Conservation (phyloP, 2,113 vertebrate genomes). For the Chlorodrepanis virens region DNA sequence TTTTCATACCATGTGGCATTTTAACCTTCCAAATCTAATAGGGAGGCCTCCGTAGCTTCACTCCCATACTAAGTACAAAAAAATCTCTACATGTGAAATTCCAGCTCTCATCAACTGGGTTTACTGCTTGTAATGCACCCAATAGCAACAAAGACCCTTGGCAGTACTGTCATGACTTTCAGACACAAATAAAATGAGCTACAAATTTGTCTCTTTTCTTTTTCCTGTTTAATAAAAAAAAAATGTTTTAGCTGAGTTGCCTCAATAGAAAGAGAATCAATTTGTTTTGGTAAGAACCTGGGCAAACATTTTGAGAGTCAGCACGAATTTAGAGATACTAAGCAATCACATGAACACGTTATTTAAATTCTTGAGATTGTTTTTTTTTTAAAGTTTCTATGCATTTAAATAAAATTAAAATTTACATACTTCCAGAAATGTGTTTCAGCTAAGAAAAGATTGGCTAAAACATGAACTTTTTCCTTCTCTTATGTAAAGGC, state of each 20-base stretch:
- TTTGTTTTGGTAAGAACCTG: neutral
- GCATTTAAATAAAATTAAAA: neutral
- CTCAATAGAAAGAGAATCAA: neutral
- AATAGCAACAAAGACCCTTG: neutral
- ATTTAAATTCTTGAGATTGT: neutral
- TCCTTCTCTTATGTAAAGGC: neutral
- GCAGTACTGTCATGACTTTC: neutral
- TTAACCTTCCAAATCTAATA: neutral
- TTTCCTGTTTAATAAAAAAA: neutral
- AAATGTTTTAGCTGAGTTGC: neutral
- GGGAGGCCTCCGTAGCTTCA: neutral
- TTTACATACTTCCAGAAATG: neutral
- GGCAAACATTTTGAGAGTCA: neutral
- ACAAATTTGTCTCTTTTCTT: neutral
- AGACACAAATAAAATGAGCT: slow-evolving; percentile 28
- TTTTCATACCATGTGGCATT: neutral
- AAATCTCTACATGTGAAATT: neutral
- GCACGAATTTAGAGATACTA: neutral
- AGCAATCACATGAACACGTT: neutral
- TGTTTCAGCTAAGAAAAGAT: neutral
- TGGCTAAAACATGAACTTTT: neutral
- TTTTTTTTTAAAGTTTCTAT: neutral
- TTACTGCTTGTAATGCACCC: neutral
- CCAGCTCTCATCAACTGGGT: neutral
- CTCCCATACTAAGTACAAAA: neutral